Evolutionary conservation across 2,888 invertebrate species (phyloP).

Genomic region (Gastrophysa polygoni): DNA sequence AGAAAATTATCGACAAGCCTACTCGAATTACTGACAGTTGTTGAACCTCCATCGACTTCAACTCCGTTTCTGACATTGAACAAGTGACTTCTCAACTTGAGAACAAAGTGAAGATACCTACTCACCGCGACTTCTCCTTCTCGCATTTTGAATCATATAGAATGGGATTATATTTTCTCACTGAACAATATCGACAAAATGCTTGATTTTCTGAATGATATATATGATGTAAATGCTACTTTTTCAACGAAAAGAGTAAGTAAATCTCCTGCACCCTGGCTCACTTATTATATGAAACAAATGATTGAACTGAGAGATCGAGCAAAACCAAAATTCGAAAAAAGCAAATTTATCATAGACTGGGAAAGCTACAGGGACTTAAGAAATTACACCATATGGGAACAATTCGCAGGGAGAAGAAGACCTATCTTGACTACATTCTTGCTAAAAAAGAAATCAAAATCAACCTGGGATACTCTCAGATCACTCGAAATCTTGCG

Average conservation of each 20-base stretch:
- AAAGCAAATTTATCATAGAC: neutral
- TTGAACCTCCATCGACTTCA: neutral
- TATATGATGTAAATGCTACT: neutral
- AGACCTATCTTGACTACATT: too few relatives aligned
- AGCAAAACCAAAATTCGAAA: neutral
- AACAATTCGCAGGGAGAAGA: neutral
- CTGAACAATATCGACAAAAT: neutral
- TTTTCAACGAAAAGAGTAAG: neutral
- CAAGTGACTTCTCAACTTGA: neutral
- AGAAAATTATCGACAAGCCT: neutral
- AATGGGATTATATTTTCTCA: neutral
- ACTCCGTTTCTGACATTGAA: neutral
- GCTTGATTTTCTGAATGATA: neutral
- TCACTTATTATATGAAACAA: neutral
- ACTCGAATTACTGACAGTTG: neutral
- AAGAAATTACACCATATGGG: neutral
- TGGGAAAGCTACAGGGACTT: neutral
- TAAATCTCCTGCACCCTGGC: neutral
- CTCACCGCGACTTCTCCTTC: neutral
- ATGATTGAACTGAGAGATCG: neutral
- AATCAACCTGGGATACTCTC: neutral
- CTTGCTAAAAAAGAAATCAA: neutral
- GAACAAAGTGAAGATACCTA: neutral
- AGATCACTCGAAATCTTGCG: neutral
- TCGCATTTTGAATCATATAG: neutral